Conservation (phyloP, 2,888 invertebrate genomes). For the Stenoptilia bipunctidactyla region DNA sequence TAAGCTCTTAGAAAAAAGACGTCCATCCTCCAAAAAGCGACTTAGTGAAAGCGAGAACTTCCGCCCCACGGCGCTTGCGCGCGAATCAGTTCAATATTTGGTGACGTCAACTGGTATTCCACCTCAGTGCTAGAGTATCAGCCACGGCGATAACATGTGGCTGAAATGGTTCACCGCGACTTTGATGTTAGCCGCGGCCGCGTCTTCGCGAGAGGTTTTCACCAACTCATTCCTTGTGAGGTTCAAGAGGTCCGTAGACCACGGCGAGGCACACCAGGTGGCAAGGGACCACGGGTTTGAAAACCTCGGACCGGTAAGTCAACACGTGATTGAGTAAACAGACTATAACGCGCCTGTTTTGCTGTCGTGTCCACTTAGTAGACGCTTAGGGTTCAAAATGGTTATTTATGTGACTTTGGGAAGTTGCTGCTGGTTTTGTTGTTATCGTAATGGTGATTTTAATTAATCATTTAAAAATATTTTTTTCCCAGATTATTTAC, state of each 20-base stretch:
- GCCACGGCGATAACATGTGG: slow-evolving; percentile 59
- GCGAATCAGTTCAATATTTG: slow-evolving; percentile 45
- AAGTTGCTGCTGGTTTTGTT: too few species aligned
- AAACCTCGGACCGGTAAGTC: slow-evolving; percentile 93
- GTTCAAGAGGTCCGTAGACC: slow-evolving; percentile 83
- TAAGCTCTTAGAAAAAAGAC: too few species aligned
- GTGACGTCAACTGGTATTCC: slow-evolving; percentile 50
- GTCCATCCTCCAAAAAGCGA: slow-evolving; percentile 6
- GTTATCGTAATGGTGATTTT: too few species aligned
- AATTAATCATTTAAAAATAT: too few species aligned
- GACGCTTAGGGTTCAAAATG: too few species aligned
- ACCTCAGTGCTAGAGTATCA: slow-evolving; percentile 58
- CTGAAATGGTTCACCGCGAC: slow-evolving; percentile 54
- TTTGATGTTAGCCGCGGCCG: slow-evolving; percentile 47
- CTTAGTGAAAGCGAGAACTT: slow-evolving; percentile 22
- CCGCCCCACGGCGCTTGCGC: slow-evolving; percentile 45
- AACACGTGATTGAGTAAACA: slow-evolving; percentile 65
- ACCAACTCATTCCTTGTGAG: slow-evolving; percentile 96
- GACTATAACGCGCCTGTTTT: slow-evolving; percentile 22
- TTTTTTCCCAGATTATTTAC: too few species aligned
- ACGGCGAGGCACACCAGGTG: slow-evolving; percentile 82
- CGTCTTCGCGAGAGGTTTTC: slow-evolving; percentile 78
- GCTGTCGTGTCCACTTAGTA: too few species aligned
- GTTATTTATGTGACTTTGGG: too few species aligned
- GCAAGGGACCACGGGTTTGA: slow-evolving; percentile 93